Percentiles rank a stretch among this genome's conserved stretches.
phyloP scores from a whole-genome alignment of 2,797 vertebrate genomes.

The Crypturellus tataupa region DNA sequence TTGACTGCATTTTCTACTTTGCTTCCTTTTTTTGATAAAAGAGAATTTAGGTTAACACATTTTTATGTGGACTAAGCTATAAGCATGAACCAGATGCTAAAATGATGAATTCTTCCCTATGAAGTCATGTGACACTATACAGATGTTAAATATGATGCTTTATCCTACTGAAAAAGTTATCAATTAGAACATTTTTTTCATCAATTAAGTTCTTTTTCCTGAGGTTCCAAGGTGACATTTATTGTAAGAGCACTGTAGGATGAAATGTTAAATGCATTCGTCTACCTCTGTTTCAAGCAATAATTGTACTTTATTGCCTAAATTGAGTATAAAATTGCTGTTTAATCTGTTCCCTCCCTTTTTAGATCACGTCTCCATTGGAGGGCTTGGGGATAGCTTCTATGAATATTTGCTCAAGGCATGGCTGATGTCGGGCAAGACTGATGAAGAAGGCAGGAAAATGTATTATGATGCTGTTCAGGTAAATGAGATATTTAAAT shows the following conservation, averaged over 20 bases:
- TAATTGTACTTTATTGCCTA: conserved; percentile 51
- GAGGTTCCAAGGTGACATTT: neutral
- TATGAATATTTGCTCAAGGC: conserved; percentile 99
- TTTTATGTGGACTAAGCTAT: neutral
- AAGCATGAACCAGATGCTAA: neutral
- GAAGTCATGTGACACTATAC: neutral
- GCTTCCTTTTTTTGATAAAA: neutral
- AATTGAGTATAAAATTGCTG: conserved; percentile 53
- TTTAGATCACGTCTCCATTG: conserved; percentile 96
- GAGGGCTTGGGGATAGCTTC: conserved; percentile 98
- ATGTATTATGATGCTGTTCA: conserved; percentile 97
- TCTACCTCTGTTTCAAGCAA: conserved; percentile 9
- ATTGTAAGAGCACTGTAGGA: neutral
- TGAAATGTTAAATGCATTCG: neutral
- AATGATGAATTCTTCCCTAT: neutral
- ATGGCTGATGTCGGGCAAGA: conserved; percentile 98
- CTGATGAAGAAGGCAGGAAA: conserved; percentile 93
- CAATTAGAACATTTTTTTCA: neutral
- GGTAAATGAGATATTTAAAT: conserved; percentile 83
- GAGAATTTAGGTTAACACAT: neutral
- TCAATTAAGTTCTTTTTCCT: neutral
- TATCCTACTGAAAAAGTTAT: neutral
- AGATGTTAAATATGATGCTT: neutral
- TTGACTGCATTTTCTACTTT: neutral
- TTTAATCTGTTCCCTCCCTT: conserved; percentile 59